Conservation (phyloP, 2,113 vertebrate species). For the Pan paniscus region DNA sequence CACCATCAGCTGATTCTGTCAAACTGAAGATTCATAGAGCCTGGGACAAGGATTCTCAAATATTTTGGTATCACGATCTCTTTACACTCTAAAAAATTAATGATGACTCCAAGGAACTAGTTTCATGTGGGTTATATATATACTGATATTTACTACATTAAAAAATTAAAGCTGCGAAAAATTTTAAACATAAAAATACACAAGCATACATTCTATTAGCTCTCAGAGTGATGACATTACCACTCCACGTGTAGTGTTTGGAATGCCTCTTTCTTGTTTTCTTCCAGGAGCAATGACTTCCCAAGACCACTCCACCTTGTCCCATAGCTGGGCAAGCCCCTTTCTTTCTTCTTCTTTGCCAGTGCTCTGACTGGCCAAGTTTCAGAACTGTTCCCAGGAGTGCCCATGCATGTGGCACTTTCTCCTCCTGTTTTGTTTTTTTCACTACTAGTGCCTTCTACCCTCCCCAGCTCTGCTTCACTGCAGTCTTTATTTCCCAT, state of each 20-base stretch:
- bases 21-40: background rate
- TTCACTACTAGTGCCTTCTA: background rate
- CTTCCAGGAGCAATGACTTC: background rate
- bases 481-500: background rate
- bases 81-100: background rate
- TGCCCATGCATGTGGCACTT: background rate
- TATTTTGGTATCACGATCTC: background rate
- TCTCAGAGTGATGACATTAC: background rate
- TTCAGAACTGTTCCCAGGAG: background rate
- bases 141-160: background rate
- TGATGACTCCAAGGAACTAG: background rate
- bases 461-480: too few species aligned
- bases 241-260: background rate
- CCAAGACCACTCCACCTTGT: rapidly evolving
- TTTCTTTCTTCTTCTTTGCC: background rate
- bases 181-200: background rate
- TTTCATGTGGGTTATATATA: background rate
- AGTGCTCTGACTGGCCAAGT: background rate
- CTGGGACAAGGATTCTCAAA: background rate
- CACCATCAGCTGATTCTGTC: background rate
- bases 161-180: background rate
- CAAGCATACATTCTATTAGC: background rate
- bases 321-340: background rate
- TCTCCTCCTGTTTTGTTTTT: background rate
- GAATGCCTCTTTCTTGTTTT: background rate